Conservation (phyloP, 2,113 vertebrate genomes). For the Atlantisia rogersi region DNA sequence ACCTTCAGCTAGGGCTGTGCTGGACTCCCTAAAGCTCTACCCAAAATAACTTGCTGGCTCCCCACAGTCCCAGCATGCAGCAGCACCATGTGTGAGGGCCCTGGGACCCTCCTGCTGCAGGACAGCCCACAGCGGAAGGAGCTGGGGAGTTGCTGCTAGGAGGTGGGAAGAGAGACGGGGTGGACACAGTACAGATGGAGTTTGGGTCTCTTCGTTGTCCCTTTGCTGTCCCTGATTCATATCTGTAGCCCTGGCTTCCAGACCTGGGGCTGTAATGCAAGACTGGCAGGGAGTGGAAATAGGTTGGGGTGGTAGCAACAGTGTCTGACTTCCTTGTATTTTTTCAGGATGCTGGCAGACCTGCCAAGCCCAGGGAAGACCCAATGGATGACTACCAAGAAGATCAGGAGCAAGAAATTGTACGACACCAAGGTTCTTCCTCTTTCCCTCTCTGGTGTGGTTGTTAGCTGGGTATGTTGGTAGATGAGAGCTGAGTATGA, state of each 20-base stretch:
- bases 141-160: not conserved
- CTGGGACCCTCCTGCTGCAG: not conserved
- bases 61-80: not conserved
- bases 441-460: constrained; percentile 24
- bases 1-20: not conserved
- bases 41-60: not conserved
- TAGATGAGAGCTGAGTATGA: not conserved
- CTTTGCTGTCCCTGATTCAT: not conserved
- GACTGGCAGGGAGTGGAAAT: not conserved
- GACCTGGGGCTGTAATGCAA: not conserved
- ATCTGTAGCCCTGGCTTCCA: not conserved
- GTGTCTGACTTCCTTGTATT: not conserved
- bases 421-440: constrained; percentile 62
- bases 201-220: not conserved
- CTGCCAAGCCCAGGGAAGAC: constrained; percentile 31
- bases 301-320: not conserved
- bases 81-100: not conserved
- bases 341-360: constrained; percentile 17
- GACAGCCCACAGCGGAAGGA: not conserved
- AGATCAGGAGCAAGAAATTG: constrained; percentile 73
- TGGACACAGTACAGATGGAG: not conserved
- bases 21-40: not conserved
- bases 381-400: constrained; percentile 57
- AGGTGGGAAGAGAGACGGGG: not conserved
- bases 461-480: not conserved